phyloP scores from a whole-genome alignment of 2,888 invertebrate species.

The Caenorhabditis sinica region DNA sequence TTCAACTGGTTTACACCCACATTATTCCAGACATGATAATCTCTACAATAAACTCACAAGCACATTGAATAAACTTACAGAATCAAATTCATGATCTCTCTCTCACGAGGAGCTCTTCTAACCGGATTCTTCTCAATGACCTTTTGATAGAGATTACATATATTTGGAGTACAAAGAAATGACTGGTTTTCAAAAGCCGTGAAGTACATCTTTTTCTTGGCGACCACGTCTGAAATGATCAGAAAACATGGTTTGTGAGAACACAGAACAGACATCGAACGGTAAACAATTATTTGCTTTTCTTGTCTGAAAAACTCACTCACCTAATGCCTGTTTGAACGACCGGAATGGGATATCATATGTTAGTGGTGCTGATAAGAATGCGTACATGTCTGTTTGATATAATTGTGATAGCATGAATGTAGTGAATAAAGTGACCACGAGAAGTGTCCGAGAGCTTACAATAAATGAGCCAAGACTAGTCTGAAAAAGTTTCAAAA shows the following conservation, averaged over 20 bases:
- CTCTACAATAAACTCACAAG: neutral
- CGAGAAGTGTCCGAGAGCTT: slow-evolving; percentile 46
- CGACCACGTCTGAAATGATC: slow-evolving; percentile 61
- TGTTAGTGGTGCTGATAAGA: slow-evolving; percentile 66
- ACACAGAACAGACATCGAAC: neutral
- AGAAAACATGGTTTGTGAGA: neutral
- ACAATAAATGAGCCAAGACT: slow-evolving; percentile 27
- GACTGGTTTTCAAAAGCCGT: slow-evolving; percentile 65
- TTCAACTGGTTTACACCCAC: neutral
- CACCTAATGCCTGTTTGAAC: slow-evolving; percentile 65
- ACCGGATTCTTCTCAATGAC: slow-evolving; percentile 59
- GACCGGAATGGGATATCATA: slow-evolving; percentile 72
- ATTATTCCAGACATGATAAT: neutral
- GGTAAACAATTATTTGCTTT: slow-evolving; percentile 23
- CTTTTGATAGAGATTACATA: slow-evolving; percentile 55
- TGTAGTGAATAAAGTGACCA: slow-evolving; percentile 61
- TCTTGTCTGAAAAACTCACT: neutral
- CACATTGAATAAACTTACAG: slow-evolving; percentile 29
- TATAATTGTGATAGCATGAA: slow-evolving; percentile 68
- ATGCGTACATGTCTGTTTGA: slow-evolving; percentile 74
- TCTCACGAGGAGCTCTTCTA: slow-evolving; percentile 31
- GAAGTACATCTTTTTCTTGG: slow-evolving; percentile 64
- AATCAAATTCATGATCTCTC: slow-evolving; percentile 52
- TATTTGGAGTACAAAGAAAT: slow-evolving; percentile 60
- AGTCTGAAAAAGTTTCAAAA: no score